Evolutionary conservation across 2,888 invertebrate genomes (phyloP).

Genomic region (Tetramorium bicarinatum): DNA sequence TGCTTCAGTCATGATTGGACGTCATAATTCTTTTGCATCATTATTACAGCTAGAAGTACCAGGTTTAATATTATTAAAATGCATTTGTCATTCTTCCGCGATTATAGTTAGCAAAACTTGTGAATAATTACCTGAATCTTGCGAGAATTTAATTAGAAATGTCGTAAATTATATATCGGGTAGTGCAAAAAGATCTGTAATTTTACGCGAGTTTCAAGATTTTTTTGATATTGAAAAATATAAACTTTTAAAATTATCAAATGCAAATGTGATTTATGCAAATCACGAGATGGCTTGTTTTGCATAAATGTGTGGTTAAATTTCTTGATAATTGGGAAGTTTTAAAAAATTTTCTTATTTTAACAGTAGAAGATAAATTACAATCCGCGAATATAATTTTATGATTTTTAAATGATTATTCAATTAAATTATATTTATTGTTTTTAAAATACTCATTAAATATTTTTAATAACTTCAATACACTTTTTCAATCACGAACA

Average conservation of each 20-base stretch:
- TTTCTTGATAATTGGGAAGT: neutral
- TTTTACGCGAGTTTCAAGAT: neutral
- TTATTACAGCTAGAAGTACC: neutral
- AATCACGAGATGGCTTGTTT: neutral
- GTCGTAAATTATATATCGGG: neutral
- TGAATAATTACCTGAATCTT: neutral
- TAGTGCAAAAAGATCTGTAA: neutral
- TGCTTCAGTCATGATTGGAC: too few relatives aligned
- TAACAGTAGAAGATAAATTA: neutral
- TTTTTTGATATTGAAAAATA: neutral
- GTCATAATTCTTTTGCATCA: too few relatives aligned
- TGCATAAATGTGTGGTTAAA: neutral
- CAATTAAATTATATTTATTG: neutral
- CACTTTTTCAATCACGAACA: neutral
- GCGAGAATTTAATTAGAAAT: neutral
- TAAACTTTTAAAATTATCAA: neutral
- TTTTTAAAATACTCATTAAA: neutral
- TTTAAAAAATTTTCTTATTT: neutral
- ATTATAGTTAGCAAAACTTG: neutral
- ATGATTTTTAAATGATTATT: neutral
- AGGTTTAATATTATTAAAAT: neutral
- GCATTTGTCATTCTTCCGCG: neutral
- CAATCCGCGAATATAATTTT: neutral
- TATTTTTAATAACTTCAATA: conserved; percentile 17
- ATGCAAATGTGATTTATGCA: too few relatives aligned